Conservation (phyloP, 2,888 invertebrate species). For the Parnassius apollo region DNA sequence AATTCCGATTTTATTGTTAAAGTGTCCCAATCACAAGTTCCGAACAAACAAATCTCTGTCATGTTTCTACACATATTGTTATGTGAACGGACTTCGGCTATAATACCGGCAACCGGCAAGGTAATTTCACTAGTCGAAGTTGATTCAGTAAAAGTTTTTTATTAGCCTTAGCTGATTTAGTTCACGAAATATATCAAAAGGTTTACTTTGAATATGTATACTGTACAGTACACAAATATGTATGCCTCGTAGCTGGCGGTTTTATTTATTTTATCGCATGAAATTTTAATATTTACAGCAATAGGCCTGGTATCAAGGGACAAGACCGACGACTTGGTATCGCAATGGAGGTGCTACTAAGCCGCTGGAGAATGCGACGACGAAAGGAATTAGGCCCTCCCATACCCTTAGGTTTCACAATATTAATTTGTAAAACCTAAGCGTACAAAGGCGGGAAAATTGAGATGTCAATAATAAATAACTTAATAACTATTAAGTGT, state of each 20-base stretch:
- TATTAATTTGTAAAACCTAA: no score
- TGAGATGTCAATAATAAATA: no score
- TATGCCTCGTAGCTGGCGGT: not conserved
- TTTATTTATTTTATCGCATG: no score
- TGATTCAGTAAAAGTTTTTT: not conserved
- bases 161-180: not conserved
- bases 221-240: not conserved
- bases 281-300: no score
- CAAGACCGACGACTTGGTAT: no score
- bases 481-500: no score
- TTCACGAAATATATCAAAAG: not conserved
- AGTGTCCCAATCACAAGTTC: not conserved
- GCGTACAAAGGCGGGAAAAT: no score
- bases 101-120: not conserved
- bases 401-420: no score
- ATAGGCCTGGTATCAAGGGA: no score
- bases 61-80: conserved; percentile 1
- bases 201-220: not conserved
- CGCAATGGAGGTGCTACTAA: no score
- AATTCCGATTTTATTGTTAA: not conserved
- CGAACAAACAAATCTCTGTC: not conserved
- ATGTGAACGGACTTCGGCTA: not conserved
- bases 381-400: no score
- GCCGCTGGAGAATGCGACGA: no score
- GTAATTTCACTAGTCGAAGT: not conserved